Percentiles rank a stretch among this genome's conserved stretches.
Evolutionary conservation across 1,140 invertebrate species (phyloP).

Genomic region (Hycleus cichorii): DNA sequence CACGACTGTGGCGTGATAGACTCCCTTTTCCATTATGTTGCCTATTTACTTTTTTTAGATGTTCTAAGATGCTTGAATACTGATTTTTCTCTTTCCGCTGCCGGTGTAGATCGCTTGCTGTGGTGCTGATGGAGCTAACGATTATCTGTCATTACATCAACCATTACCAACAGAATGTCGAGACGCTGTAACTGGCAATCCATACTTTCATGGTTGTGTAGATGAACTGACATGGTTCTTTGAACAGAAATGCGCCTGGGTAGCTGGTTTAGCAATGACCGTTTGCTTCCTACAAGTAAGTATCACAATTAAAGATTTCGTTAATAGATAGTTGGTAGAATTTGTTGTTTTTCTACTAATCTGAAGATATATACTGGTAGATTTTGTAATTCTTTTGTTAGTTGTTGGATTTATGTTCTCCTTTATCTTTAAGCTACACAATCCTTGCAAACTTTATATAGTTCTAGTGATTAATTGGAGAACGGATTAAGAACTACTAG

Average conservation of each 20-base stretch:
- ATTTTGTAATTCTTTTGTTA: conserved; percentile 27
- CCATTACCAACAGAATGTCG: conserved; percentile 73
- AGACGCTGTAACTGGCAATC: conserved; percentile 79
- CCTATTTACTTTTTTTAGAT: not conserved
- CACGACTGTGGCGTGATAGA: too few species aligned
- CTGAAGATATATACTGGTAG: not conserved
- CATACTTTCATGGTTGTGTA: conserved; percentile 78
- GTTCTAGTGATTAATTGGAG: conserved; percentile 30
- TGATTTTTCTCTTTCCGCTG: conserved; percentile 1
- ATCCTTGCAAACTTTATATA: conserved; percentile 30
- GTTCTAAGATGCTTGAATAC: not conserved
- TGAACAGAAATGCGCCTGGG: conserved; percentile 72
- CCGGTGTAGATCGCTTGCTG: conserved; percentile 70
- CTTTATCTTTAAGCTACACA: conserved; percentile 30
- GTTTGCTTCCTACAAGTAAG: conserved; percentile 68
- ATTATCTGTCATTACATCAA: conserved; percentile 66
- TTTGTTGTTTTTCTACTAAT: too few species aligned
- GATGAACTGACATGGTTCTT: conserved; percentile 79
- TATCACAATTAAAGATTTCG: conserved; percentile 9
- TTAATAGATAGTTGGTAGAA: too few species aligned
- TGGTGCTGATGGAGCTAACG: conserved; percentile 71
- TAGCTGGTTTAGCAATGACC: conserved; percentile 67
- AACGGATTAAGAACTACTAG: conserved; percentile 31
- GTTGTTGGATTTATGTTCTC: conserved; percentile 28
- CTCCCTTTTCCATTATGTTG: too few species aligned